Evolutionary conservation across 2,113 vertebrate species (phyloP).

Genomic region (Centrocercus urophasianus): DNA sequence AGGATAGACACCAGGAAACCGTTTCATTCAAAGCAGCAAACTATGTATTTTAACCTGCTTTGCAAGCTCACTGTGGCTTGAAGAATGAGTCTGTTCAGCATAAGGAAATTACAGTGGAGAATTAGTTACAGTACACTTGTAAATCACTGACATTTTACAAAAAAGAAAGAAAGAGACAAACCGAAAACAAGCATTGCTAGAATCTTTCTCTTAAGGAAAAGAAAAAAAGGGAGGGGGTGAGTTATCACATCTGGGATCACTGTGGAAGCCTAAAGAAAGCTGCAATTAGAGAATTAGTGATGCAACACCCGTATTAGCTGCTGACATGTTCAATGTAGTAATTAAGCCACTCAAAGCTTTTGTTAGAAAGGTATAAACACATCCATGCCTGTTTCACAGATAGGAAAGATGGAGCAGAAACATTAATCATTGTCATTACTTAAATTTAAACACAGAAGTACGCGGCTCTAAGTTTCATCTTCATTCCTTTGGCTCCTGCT

Average conservation of each 20-base stretch:
- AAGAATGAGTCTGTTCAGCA: conserved; percentile 10
- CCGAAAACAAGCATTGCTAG: not conserved
- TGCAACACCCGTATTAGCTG: not conserved
- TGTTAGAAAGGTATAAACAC: not conserved
- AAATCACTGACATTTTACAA: not conserved
- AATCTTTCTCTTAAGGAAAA: not conserved
- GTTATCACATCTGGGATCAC: not conserved
- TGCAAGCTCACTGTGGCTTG: not conserved
- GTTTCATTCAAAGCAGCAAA: not conserved
- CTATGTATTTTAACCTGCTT: not conserved
- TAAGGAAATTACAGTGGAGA: not conserved
- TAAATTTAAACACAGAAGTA: not conserved
- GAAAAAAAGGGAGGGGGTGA: not conserved
- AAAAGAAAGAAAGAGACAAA: not conserved
- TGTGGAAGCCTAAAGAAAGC: not conserved
- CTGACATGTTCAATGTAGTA: not conserved
- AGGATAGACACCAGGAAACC: not conserved
- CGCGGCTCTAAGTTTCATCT: not conserved
- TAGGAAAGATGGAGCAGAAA: not conserved
- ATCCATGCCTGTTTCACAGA: not conserved
- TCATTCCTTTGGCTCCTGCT: not conserved
- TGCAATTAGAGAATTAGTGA: not conserved
- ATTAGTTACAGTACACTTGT: not conserved
- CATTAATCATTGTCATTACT: not conserved
- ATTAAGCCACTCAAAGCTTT: not conserved